Evolutionary conservation across 2,888 invertebrate species (phyloP).

Genomic region (Clusia tigrina): DNA sequence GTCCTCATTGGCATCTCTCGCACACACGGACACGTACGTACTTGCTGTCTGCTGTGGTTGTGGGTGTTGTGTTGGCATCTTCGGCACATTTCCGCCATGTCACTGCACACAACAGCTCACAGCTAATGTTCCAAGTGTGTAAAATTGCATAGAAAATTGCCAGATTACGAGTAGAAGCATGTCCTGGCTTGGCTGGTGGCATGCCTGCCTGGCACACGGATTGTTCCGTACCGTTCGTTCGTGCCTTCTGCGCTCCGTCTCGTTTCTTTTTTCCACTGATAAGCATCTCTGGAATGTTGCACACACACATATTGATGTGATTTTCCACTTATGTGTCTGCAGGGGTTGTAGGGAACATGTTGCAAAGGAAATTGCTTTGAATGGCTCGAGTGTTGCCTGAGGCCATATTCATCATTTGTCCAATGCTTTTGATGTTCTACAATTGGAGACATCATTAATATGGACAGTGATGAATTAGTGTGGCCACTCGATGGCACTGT

Average conservation of each 20-base stretch:
- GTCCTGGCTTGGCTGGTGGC: background rate
- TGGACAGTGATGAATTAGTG: slow-evolving; percentile 27
- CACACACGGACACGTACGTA: background rate
- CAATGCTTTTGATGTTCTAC: slow-evolving; percentile 28
- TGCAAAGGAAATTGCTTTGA: slow-evolving; percentile 55
- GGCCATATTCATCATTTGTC: slow-evolving; percentile 18
- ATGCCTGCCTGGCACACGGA: background rate
- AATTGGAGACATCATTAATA: slow-evolving; percentile 34
- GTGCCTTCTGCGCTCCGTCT: background rate
- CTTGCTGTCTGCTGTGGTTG: no score
- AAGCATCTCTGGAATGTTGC: slow-evolving; percentile 51
- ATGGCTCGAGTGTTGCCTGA: slow-evolving; percentile 34
- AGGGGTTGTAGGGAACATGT: slow-evolving; percentile 34
- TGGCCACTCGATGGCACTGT: slow-evolving; percentile 3
- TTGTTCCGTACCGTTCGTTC: background rate
- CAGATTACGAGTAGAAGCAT: slow-evolving; percentile 3
- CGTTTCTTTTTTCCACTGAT: no score
- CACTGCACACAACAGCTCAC: slow-evolving; percentile 26
- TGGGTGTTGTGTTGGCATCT: no score
- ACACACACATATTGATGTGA: slow-evolving; percentile 60
- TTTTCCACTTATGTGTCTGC: slow-evolving; percentile 55
- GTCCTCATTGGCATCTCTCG: background rate
- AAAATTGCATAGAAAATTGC: slow-evolving; percentile 57
- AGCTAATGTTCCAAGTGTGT: slow-evolving; percentile 57
- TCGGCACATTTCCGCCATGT: slow-evolving; percentile 19